Evolutionary conservation across 92 coral and sea anemone species (phyloP), one percentile per base, ranked within the genome.

Genomic region (Galaxea fascicularis): DNA sequence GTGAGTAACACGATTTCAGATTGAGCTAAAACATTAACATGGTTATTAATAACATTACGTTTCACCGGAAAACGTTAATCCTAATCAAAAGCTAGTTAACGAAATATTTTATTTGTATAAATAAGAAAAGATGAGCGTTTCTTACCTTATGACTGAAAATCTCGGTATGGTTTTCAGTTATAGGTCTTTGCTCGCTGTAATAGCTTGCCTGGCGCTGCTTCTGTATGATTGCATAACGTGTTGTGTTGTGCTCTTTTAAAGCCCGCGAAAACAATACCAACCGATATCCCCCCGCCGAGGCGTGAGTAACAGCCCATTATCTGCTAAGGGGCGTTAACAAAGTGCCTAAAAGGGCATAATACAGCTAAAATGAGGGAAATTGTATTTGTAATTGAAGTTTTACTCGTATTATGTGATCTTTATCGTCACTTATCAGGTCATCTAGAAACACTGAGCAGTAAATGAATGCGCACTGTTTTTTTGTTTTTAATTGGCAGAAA

Each of bases 181-280:
- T 12, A n/a, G 16, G 8, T 27, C 53, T 70, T 10, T 21, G 15
- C 2, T 4, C 1, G 30, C n/a, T 65, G 51, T n/a, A 21, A 21
- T 17, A 1, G 49, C 44, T 29, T 24, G 47, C 31, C 62, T 51
- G 76, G 15, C 30, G 16, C 29, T 21, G 17, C 56, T 49, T 13
- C 25, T 10, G 28, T 27, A 28, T 65, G 44, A 65, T n/a, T 27
- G 8, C 41, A 44, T 28, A n/a, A 56, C 44, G 70, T 11, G 21
- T 56, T 21, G 30, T 1, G 45, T 83, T 89, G 86, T 89, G 97
- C 90, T 82, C 93, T 93, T 91, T 85, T 91, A 92, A 87, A 83
- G 95, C 77, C 60, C 30, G 70, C 66, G 73, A 45, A 84, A 81
- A 93, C 97, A 93, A 93, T 86, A 69, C 89, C 71, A 15, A 63